Percentiles rank a stretch among this genome's conserved stretches.
These are phyloP conservation scores for Beroe forskalii DNA, from an alignment of 37 sponge, comb jelly and placozoan species.

Conservation along the genomic window DNA sequence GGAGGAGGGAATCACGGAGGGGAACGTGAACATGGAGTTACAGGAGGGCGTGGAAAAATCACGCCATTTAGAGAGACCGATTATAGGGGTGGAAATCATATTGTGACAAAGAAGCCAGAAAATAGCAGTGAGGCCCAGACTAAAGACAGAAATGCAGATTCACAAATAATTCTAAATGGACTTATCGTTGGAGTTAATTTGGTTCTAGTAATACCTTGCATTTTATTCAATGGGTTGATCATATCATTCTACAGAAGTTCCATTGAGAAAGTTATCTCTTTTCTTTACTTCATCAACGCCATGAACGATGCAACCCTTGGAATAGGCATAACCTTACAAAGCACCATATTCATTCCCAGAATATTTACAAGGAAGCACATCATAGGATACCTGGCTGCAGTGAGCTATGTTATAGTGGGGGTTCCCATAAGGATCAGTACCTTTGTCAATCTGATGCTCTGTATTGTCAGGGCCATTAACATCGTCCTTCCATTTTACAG, in stretches of 20 bases:
- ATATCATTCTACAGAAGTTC: not conserved
- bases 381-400: not conserved
- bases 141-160: no score
- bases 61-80: no score
- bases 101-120: no score
- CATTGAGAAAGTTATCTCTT: not conserved
- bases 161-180: not conserved
- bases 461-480: not conserved
- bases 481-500: not conserved
- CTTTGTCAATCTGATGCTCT: conserved; percentile 25
- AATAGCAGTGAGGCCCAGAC: no score
- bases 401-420: conserved; percentile 1
- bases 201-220: not conserved
- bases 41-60: no score
- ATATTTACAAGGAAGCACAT: not conserved
- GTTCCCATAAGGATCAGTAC: not conserved
- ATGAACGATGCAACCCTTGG: not conserved
- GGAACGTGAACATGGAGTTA: no score
- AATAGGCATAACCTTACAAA: not conserved
- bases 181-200: not conserved
- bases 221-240: not conserved
- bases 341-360: not conserved
- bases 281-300: conserved; percentile 23
- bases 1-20: no score
- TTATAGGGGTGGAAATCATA: no score